Base-by-base conservation (phyloP, 2,888 invertebrate species). In the Eurytoma californica region DNA sequence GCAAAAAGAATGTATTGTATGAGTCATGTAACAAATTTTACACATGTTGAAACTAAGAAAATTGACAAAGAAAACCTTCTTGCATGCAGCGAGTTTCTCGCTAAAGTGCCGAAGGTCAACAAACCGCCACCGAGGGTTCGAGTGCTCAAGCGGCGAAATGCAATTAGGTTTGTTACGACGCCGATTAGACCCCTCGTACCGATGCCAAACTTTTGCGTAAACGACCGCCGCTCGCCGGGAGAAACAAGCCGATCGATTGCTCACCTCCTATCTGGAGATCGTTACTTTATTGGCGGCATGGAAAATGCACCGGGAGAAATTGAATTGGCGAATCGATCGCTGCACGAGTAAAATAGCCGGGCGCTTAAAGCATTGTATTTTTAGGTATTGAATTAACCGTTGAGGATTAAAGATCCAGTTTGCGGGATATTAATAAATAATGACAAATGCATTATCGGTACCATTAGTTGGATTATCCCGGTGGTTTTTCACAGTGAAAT, bases 131-230 rank as follows among this genome's bases (percentile, higher is more conserved):
- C 84, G 82, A 87, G 86, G 82, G 82, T 85, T 80, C 88, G 89
- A 77, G 86, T 77, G 73, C 85, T 89, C 80, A 86, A 86, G 85
- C 87, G 89, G 80, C 87, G 86, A 84, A 88, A 89, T 83, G 89
- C 88, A 81, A 88, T 89, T 87, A 89, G 89, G 89, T 89, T 85
- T 87, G 89, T 88, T 3, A 49, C 28, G 53, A 39, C 12, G 65
- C 24, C 47, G 57, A 47, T 57, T 57, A 57, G 65, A 53, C 12
- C 14, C 18, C 18, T 3, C 51, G 7, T 7, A 4, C 9, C 3
- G 24, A 3, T 0, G 4, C 49, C 20, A 18, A 1, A 1, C 16
- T 39, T 47, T 47, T 53, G n/a, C 18, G 20, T 3, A 20, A 57
- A 57, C 39, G 39, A 39, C 20, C 57, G n/a, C 39, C 9, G 39